Conservation (phyloP, 2,888 invertebrate genomes). For the Synergus gifuensis region DNA sequence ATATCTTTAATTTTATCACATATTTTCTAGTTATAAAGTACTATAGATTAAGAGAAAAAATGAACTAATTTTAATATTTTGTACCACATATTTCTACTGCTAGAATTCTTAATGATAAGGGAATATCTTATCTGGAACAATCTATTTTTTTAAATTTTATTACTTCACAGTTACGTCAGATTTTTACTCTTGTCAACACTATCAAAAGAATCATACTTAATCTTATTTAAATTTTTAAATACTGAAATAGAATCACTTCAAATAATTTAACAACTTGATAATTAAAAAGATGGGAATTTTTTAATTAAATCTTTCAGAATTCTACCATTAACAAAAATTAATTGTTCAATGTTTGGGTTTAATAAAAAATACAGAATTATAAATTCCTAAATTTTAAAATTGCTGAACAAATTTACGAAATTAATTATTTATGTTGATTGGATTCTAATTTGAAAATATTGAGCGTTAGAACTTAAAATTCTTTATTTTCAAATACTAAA, state of each 20-base stretch:
- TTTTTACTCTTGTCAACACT: too few relatives aligned
- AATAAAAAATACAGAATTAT: too few relatives aligned
- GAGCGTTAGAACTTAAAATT: background rate
- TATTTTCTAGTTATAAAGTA: background rate
- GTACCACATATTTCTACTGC: background rate
- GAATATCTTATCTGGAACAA: background rate
- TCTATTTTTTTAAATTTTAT: too few relatives aligned
- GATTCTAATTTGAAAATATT: background rate
- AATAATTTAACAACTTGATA: background rate
- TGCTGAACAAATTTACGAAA: too few relatives aligned
- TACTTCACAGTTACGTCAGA: too few relatives aligned
- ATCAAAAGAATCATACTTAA: too few relatives aligned
- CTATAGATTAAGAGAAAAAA: background rate
- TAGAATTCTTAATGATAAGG: background rate
- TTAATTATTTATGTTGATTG: too few relatives aligned
- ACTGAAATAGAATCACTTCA: background rate
- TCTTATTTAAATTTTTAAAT: too few relatives aligned
- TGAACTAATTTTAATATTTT: background rate
- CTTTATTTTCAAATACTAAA: background rate
- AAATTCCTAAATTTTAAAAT: too few relatives aligned
- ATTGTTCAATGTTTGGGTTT: too few relatives aligned
- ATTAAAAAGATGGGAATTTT: background rate
- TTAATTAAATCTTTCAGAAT: background rate
- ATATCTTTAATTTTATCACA: background rate
- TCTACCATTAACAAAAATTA: background rate